phyloP scores from a whole-genome alignment of 1,140 invertebrate species.

The Meloidogyne hapla region DNA sequence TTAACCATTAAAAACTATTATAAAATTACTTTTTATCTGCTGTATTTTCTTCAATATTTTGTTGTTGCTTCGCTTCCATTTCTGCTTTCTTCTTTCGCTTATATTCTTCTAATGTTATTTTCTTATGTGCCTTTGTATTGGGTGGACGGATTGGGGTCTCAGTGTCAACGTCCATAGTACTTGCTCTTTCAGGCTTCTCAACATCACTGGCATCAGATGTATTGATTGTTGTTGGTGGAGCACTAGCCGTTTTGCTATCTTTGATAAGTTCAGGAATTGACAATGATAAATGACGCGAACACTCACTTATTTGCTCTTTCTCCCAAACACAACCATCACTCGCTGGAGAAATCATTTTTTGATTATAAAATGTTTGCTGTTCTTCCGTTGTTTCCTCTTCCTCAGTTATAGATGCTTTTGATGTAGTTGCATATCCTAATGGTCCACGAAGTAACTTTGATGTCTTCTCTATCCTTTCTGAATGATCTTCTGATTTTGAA shows the following conservation, averaged over 20 bases:
- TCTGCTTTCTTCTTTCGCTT: not conserved
- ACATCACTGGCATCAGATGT: not conserved
- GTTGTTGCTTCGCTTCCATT: not conserved
- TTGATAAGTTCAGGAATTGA: not conserved
- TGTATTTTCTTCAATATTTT: not conserved
- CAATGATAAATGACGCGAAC: not conserved
- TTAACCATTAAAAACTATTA: not conserved
- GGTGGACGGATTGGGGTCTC: not conserved
- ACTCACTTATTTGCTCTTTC: not conserved
- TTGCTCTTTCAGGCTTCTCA: not conserved
- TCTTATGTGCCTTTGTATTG: not conserved
- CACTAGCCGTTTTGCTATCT: not conserved
- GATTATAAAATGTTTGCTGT: not conserved
- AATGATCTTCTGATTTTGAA: not conserved
- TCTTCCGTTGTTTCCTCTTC: not conserved
- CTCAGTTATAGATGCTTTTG: not conserved
- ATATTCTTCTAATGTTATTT: not conserved
- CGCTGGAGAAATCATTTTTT: not conserved
- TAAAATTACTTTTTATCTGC: not conserved
- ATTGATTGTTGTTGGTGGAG: not conserved
- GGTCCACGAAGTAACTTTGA: not conserved
- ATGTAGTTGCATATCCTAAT: not conserved
- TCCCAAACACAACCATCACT: not conserved
- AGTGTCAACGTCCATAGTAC: not conserved
- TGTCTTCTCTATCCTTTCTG: not conserved